Conservation (phyloP, 2,888 invertebrate genomes). For the Epistrophella euchroma region DNA sequence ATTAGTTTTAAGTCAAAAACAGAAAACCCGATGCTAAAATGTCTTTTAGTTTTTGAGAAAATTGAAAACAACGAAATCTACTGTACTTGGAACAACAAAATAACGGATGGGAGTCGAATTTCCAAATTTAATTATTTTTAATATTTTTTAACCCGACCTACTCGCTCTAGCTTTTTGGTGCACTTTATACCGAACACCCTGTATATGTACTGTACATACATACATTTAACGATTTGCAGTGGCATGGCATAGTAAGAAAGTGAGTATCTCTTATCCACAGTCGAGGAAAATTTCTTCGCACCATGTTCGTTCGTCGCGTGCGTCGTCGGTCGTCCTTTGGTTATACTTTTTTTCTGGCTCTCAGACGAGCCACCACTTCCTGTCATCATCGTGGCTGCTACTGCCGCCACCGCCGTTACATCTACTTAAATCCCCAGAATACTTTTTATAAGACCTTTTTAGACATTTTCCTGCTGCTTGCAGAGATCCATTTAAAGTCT, state of each 20-base stretch:
- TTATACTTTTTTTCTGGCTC: background rate
- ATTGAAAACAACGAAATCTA: too few relatives aligned
- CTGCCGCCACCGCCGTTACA: background rate
- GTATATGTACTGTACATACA: background rate
- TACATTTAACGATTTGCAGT: slow-evolving; percentile 21
- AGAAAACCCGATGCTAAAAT: too few relatives aligned
- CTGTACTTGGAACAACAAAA: too few relatives aligned
- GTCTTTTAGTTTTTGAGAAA: too few relatives aligned
- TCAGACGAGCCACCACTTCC: background rate
- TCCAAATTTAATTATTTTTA: too few relatives aligned
- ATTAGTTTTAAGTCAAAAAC: too few relatives aligned
- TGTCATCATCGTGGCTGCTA: background rate
- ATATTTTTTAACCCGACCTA: too few relatives aligned
- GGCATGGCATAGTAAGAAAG: slow-evolving; percentile 25
- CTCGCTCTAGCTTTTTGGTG: too few relatives aligned
- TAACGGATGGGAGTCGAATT: too few relatives aligned
- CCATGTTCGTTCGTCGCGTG: background rate
- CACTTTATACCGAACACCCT: too few relatives aligned
- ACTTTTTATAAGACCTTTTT: slow-evolving; percentile 51
- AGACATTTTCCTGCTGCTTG: slow-evolving; percentile 34
- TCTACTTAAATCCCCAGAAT: slow-evolving; percentile 20
- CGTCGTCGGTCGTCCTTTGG: background rate
- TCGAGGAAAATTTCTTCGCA: background rate
- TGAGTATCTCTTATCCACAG: slow-evolving; percentile 30
- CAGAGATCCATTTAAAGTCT: slow-evolving; percentile 7